Conservation (phyloP, 2,888 invertebrate species). For the Drosophila recens region DNA sequence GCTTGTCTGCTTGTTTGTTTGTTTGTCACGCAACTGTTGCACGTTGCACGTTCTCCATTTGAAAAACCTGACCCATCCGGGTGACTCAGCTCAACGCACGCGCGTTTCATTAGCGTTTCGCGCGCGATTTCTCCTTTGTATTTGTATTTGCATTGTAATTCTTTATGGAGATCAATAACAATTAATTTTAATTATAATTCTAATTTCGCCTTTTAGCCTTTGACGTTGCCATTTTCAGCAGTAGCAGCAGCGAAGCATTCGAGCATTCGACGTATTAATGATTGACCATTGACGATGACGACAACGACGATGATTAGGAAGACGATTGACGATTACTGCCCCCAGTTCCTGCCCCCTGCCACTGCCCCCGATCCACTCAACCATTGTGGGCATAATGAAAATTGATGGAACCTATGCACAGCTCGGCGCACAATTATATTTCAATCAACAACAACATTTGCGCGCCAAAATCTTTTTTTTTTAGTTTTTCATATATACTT, state of each 20-base stretch:
- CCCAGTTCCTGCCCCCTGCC: neutral
- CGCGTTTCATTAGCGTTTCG: conserved; percentile 46
- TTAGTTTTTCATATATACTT: conserved; percentile 13
- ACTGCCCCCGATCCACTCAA: neutral
- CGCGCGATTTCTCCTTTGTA: conserved; percentile 32
- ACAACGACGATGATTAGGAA: conserved; percentile 40
- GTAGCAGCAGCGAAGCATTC: conserved; percentile 11
- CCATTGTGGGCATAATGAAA: conserved; percentile 60
- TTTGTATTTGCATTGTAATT: conserved; percentile 56
- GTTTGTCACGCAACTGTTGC: conserved; percentile 61
- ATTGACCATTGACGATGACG: conserved; percentile 31
- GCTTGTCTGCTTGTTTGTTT: conserved; percentile 38
- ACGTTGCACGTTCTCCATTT: conserved; percentile 32
- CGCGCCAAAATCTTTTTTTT: conserved; percentile 35
- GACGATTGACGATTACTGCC: conserved; percentile 5
- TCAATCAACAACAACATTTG: conserved; percentile 38
- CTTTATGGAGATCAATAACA: conserved; percentile 72
- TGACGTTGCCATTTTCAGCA: conserved; percentile 33
- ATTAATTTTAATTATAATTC: conserved; percentile 70
- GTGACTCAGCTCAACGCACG: conserved; percentile 46
- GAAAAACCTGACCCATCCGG: conserved; percentile 25
- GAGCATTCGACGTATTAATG: conserved; percentile 34
- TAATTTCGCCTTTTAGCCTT: conserved; percentile 56
- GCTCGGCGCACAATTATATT: conserved; percentile 55
- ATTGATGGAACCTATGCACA: conserved; percentile 70